These are phyloP conservation scores for Penaeus japonicus DNA, from an alignment of 1,140 invertebrate genomes.

Conservation along the genomic window DNA sequence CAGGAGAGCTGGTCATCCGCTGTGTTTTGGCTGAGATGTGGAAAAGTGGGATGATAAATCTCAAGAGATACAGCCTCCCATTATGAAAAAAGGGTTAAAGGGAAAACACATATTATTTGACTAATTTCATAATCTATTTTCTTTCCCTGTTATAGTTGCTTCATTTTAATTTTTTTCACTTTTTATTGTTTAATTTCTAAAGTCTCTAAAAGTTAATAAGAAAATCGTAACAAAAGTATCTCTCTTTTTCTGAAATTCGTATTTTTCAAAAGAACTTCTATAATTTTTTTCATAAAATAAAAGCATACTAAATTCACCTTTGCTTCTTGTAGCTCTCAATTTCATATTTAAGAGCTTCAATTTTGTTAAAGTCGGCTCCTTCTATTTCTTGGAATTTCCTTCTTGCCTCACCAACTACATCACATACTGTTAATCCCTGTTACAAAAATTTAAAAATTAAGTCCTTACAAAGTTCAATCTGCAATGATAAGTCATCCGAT, in stretches of 20 bases:
- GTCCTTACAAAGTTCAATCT: not conserved
- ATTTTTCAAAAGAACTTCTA: too few species aligned
- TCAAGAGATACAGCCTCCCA: not conserved
- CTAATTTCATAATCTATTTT: too few species aligned
- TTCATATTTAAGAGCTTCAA: not conserved
- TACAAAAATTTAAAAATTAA: not conserved
- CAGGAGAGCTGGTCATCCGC: conserved; percentile 17
- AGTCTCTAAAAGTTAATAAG: too few species aligned
- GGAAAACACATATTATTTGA: too few species aligned
- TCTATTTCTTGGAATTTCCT: not conserved
- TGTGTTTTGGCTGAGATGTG: not conserved
- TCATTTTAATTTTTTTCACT: too few species aligned
- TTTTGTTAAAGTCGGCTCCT: not conserved
- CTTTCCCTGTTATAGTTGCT: too few species aligned
- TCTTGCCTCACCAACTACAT: conserved; percentile 17
- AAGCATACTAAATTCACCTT: not conserved
- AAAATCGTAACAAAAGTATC: too few species aligned
- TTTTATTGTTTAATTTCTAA: too few species aligned
- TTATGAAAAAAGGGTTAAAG: not conserved
- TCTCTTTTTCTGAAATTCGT: too few species aligned
- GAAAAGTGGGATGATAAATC: not conserved
- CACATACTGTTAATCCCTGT: conserved; percentile 32
- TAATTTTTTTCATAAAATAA: not conserved
- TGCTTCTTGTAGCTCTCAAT: conserved; percentile 24
- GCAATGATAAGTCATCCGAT: not conserved